Evolutionary conservation across 2,888 invertebrate genomes (phyloP).

Genomic region (Julus scanicus): DNA sequence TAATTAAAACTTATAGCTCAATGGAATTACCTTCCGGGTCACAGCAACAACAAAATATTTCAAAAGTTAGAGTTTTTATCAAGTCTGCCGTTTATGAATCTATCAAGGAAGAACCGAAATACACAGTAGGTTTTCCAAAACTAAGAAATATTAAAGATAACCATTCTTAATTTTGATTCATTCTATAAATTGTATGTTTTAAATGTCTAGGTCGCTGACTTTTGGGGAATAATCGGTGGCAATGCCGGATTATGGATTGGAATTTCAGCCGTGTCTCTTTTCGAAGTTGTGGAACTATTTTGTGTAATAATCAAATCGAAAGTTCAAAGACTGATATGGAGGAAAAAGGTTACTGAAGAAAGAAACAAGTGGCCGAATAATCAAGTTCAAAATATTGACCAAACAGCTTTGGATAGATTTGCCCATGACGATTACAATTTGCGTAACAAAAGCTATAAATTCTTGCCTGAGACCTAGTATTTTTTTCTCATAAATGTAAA

Average conservation of each 20-base stretch:
- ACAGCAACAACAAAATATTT: constrained; percentile 44
- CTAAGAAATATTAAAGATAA: not conserved
- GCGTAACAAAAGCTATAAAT: constrained; percentile 22
- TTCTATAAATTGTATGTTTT: not conserved
- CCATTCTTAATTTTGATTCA: not conserved
- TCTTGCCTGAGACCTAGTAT: constrained; percentile 10
- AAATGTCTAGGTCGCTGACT: constrained; percentile 52
- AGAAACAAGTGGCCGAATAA: not conserved
- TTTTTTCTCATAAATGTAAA: too few relatives aligned
- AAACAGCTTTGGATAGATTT: not conserved
- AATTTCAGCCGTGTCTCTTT: constrained; percentile 55
- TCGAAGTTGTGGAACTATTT: constrained; percentile 52
- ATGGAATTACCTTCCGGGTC: constrained; percentile 7
- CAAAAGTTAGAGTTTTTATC: constrained; percentile 54
- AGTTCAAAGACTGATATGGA: not conserved
- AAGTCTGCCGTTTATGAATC: constrained; percentile 56
- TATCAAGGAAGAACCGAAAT: constrained; percentile 56
- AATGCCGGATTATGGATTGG: constrained; percentile 56
- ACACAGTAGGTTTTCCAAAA: constrained; percentile 39
- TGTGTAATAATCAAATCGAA: constrained; percentile 46
- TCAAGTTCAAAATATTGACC: not conserved
- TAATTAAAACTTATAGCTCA: not conserved
- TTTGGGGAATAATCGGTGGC: constrained; percentile 56
- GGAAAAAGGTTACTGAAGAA: not conserved
- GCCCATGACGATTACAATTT: not conserved